These are phyloP conservation scores for Siderastrea radians DNA, from an alignment of 92 coral and sea anemone genomes.

Conservation along the genomic window DNA sequence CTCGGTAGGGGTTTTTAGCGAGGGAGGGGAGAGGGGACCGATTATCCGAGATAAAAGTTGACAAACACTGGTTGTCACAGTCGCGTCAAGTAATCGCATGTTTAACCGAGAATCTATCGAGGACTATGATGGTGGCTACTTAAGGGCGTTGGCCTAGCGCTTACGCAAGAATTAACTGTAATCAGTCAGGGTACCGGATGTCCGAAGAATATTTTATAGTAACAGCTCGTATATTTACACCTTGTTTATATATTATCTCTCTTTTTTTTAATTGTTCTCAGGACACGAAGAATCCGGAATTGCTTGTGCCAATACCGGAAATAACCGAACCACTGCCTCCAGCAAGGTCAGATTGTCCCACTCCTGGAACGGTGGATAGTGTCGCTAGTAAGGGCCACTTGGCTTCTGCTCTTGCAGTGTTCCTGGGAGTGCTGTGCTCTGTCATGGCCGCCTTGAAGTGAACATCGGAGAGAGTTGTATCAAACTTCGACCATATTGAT, in stretches of 20 bases:
- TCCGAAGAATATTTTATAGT: too few species aligned
- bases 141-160: too few species aligned
- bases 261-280: not conserved
- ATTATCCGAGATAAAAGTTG: too few species aligned
- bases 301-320: conserved; percentile 3
- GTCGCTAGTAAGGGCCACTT: not conserved
- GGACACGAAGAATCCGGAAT: conserved; percentile 15
- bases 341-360: not conserved
- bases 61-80: too few species aligned
- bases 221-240: not conserved
- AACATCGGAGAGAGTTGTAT: not conserved
- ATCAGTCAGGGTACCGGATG: too few species aligned
- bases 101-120: too few species aligned
- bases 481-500: too few species aligned
- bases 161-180: too few species aligned
- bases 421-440: not conserved
- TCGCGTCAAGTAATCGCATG: too few species aligned
- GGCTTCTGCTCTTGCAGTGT: not conserved
- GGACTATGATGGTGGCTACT: too few species aligned
- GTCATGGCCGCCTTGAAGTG: not conserved
- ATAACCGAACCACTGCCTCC: not conserved
- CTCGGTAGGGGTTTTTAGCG: too few species aligned
- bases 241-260: not conserved
- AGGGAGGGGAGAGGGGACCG: too few species aligned
- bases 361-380: not conserved